Base-by-base conservation (phyloP, 2,797 vertebrate species). In the Hippoglossus hippoglossus region DNA sequence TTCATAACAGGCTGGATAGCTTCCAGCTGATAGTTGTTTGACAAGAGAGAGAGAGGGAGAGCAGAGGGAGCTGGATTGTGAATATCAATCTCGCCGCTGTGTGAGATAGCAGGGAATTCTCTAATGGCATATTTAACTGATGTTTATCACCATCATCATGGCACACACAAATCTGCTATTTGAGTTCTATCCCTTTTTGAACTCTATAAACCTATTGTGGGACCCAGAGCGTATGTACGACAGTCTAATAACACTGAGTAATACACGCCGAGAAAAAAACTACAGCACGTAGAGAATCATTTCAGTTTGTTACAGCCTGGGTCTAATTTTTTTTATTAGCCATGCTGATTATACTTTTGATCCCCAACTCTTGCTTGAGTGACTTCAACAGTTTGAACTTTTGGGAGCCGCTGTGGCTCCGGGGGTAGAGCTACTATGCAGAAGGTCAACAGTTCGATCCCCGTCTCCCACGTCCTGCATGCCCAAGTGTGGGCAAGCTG, bases 1-100 rank as follows among this genome's bases (percentile, higher is more conserved):
- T 83, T 88, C 63, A 74, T 83, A 77, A 89, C 71, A 53, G 59
- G 50, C 75, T 80, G 75, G 59, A 73, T 51, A 21, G 54, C 26
- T 60, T 82, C 79, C 76, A 79, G 71, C 46, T 64, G 79, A 67
- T 58, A 66, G 52, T 50, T 21, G 67, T 75, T 53, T 71, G 65
- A 76, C 12, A 6, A 55, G 34, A 41, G 71, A 28, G 71, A 28
- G 46, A 44, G 49, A 22, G 49, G 11, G 49, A 22, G 65, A 69
- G 68, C 67, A 24, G 61, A 66, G 72, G 71, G 67, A 67, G 66
- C 66, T 26, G 41, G 76, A 60, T 66, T 60, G 52, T 46, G 65
- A 67, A 83, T 77, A 67, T 31, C 56, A 56, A 47, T 61, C 36
- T 39, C 3, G 1, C 36, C 12, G 36, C 36, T 39, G 36, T 39